A percentile compares a stretch with the other conserved stretches of the same genome.
phyloP scores from a whole-genome alignment of 2,888 invertebrate species.

The Ornithoptera priamus region DNA sequence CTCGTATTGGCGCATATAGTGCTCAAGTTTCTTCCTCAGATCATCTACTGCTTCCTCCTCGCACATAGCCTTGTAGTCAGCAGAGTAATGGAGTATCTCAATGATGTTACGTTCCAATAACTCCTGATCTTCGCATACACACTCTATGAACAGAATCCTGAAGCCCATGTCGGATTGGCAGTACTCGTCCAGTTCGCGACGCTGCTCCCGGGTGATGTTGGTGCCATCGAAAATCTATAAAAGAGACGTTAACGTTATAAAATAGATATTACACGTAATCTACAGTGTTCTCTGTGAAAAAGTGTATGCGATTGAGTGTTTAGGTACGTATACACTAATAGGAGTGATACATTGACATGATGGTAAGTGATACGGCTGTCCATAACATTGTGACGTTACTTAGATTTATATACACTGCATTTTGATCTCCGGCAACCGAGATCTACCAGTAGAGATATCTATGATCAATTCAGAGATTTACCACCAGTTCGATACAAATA shows the following conservation, averaged over 20 bases:
- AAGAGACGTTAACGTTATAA: slow-evolving; percentile 36
- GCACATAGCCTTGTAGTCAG: slow-evolving; percentile 91
- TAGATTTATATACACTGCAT: too few relatives aligned
- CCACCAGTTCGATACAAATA: too few relatives aligned
- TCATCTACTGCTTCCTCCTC: slow-evolving; percentile 89
- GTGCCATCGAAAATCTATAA: slow-evolving; percentile 94
- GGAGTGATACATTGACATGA: too few relatives aligned
- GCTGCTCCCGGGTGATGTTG: slow-evolving; percentile 90
- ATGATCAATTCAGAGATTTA: too few relatives aligned
- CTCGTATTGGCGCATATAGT: slow-evolving; percentile 91
- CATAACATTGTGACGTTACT: too few relatives aligned
- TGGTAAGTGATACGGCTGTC: too few relatives aligned
- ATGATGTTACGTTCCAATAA: slow-evolving; percentile 73
- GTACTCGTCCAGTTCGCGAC: slow-evolving; percentile 87
- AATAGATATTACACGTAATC: slow-evolving; percentile 13
- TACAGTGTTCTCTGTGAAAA: background rate
- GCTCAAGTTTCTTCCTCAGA: slow-evolving; percentile 89
- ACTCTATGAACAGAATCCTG: slow-evolving; percentile 94
- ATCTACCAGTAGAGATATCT: too few relatives aligned
- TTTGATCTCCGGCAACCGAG: too few relatives aligned
- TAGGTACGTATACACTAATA: too few relatives aligned
- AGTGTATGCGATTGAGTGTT: too few relatives aligned
- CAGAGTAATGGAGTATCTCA: slow-evolving; percentile 91
- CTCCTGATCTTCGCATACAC: slow-evolving; percentile 89
- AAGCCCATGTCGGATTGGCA: slow-evolving; percentile 87